These are phyloP conservation scores for Eira barbara DNA, from an alignment of 2,113 vertebrate species.

Conservation along the genomic window DNA sequence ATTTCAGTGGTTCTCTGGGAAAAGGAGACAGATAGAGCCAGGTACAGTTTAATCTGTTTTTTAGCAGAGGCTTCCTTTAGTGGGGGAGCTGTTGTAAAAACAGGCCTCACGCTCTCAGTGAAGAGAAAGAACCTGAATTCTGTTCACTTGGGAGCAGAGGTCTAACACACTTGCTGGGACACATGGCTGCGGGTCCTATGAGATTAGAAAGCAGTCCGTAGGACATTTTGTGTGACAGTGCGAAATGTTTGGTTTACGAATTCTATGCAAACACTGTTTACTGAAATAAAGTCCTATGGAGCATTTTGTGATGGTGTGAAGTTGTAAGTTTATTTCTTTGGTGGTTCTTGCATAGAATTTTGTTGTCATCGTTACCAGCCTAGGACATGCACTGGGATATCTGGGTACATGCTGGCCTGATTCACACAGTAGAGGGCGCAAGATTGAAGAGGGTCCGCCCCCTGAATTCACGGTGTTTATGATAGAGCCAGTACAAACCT, in stretches of 20 bases:
- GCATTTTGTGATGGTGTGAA: neutral
- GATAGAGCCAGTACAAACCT: neutral
- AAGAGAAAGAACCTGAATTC: neutral
- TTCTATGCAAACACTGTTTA: neutral
- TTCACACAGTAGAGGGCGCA: neutral
- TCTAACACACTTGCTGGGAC: neutral
- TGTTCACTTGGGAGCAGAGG: neutral
- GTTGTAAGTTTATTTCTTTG: neutral
- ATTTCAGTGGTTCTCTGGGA: neutral
- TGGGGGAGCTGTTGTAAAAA: neutral
- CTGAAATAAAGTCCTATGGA: neutral
- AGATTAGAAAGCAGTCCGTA: neutral
- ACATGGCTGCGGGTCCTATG: neutral
- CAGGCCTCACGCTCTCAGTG: neutral
- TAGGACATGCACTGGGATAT: neutral
- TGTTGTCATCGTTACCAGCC: neutral
- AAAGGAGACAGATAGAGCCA: neutral
- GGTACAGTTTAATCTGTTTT: neutral
- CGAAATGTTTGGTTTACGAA: conserved; percentile 8
- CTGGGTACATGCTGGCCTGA: neutral
- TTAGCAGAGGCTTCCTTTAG: neutral
- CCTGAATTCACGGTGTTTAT: neutral
- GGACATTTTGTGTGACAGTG: conserved; percentile 2
- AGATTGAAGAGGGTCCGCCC: neutral
- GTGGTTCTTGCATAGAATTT: neutral